phyloP scores from a whole-genome alignment of 1,140 invertebrate species.

The Sitophilus oryzae region DNA sequence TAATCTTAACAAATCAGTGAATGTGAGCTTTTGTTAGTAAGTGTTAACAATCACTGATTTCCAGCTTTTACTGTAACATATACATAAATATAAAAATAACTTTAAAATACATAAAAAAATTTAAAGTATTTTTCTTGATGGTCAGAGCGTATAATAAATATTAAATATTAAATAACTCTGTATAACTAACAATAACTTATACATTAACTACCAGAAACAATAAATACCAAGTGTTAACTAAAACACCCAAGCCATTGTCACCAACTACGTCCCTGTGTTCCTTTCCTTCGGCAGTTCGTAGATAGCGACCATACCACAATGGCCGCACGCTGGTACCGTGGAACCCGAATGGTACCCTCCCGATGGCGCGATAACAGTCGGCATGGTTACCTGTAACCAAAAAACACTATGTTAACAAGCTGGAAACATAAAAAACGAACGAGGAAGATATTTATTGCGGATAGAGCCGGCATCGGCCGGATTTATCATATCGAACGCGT shows the following conservation, averaged over 20 bases:
- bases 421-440: conserved; percentile 22
- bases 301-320: conserved; percentile 3
- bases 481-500: conserved; percentile 11
- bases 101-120: too few species aligned
- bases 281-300: background rate
- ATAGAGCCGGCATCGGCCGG: background rate
- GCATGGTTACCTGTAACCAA: conserved; percentile 18
- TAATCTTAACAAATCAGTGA: too few species aligned
- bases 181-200: too few species aligned
- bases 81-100: too few species aligned
- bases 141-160: too few species aligned
- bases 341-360: conserved; percentile 8
- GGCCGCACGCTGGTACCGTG: conserved; percentile 6
- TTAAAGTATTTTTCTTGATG: too few species aligned
- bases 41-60: too few species aligned
- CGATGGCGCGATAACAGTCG: conserved; percentile 16
- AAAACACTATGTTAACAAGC: conserved; percentile 24
- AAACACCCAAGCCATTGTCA: background rate
- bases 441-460: conserved; percentile 1
- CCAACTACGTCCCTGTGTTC: background rate
- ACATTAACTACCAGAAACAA: too few species aligned
- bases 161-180: too few species aligned
- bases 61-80: too few species aligned
- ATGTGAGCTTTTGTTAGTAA: too few species aligned
- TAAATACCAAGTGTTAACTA: too few species aligned